Base-by-base conservation (phyloP, 2,113 vertebrate species). In the Gadus chalcogrammus region DNA sequence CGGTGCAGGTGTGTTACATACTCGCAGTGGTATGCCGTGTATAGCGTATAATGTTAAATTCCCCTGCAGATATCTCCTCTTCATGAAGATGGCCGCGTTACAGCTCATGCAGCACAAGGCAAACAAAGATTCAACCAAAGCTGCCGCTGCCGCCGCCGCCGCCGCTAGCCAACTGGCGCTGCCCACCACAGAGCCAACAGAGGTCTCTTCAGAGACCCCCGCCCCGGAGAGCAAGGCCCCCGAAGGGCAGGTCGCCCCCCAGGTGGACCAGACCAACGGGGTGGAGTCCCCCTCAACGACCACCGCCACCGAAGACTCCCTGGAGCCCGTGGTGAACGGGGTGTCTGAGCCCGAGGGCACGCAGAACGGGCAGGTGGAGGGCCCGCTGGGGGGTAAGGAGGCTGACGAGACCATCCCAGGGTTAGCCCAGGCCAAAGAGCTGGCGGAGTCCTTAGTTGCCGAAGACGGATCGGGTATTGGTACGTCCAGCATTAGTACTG, bases 81-180 rank as follows among this genome's bases (percentile, higher is more conserved):
- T 99, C 89, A 99, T 99, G 97, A 99, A 99, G 88, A 90, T 98
- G 93, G 97, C 97, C 0, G 97, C 97, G 0, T 83, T 99, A 74
- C 97, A 99, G 90, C 93, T 99, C 52, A 98, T 99, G 97, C 97
- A 99, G 84, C 96, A 98, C 89, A 99, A 99, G 81, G 94, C 95
- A 69, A 93, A 87, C 90, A 94, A 91, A 67, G 91, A 94, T 59
- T 90, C 90, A 70, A 90, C 67, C 73, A 73, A 86, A 1, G 73
- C 76, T 4, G 90, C 24, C 24, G 24, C 20, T 20, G 20, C 93
- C 0, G 12, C 66, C 15, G 74, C 79, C 0, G 56, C 67, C 8
- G 31, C 62, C 15, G 35, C 71, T 0, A 48, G 13, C 42, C 42
- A 12, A 48, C 42, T 48, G 9, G 82, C 84, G 28, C 73, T 61